Base-by-base conservation (phyloP, 2,888 invertebrate genomes). In the Strigamia transsilvanica region DNA sequence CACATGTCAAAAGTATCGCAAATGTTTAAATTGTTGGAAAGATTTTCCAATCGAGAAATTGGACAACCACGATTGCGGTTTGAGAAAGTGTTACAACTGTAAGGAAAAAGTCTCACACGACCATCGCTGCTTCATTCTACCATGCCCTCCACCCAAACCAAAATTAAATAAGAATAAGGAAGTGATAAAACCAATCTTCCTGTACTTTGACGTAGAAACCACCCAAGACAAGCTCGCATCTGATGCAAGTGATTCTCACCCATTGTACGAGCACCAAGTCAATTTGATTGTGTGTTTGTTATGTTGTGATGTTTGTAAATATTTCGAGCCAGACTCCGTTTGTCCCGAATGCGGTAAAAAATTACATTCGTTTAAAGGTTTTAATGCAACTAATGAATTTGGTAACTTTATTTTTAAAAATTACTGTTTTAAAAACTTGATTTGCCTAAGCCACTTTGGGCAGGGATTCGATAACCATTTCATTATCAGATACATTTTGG, bases 1-100 rank as follows among this genome's bases (percentile, higher is more conserved):
- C n/a, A n/a, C n/a, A 78, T 13, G 5, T 5, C 2, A 38, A 2
- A 9, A 32, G 78, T 78, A 32, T 27, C 5, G 7, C 3, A 73
- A 73, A 73, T 73, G 77, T 73, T 18, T 73, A 13, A 13, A 15
- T 6, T 73, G 77, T n/a, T 51, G 51, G 51, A 51, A 51, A 51
- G 51, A 51, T 73, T 3, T 27, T 32, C 7, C 5, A 7, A 73
- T 12, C 13, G 15, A 18, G 3, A 12, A 18, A 13, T 18, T 7
- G 15, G 13, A 13, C 15, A 32, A 78, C 27, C 32, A 78, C 12
- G 15, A 78, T n/a, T 78, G 78, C 27, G 27, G 27, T 78, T n/a
- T n/a, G 38, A 2, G 78, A 5, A 78, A 23, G 4, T 78, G 78
- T 27, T 3, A 27, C 2, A 13, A 2, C 3, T 78, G 78, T 12